A percentile compares a stretch with the other conserved stretches of the same genome.
Evolutionary conservation across 2,797 vertebrate genomes (phyloP).

Genomic region (Lithobates pipiens): DNA sequence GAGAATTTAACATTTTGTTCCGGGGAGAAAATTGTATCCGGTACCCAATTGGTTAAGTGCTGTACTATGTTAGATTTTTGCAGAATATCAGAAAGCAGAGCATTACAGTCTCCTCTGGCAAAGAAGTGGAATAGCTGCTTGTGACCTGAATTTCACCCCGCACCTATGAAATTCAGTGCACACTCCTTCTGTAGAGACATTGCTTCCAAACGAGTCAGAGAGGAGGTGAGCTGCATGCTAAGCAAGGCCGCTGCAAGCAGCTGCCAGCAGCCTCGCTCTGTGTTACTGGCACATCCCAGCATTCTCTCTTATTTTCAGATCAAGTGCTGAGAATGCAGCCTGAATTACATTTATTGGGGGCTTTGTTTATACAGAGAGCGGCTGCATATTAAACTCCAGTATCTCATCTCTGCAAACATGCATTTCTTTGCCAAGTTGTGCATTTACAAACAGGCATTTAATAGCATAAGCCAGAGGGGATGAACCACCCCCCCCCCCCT

Average conservation of each 20-base stretch:
- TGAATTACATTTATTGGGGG: constrained; percentile 57
- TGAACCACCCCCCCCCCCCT: not conserved
- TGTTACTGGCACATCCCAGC: constrained; percentile 60
- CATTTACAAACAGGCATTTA: constrained; percentile 58
- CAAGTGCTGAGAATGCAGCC: constrained; percentile 55
- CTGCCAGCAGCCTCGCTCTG: constrained; percentile 51
- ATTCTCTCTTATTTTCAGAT: constrained; percentile 61
- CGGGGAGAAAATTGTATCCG: not conserved
- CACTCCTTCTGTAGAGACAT: constrained; percentile 62
- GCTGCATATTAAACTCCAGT: constrained; percentile 52
- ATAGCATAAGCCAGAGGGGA: constrained; percentile 41
- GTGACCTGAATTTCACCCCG: constrained; percentile 62
- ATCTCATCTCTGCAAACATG: constrained; percentile 59
- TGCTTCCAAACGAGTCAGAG: constrained; percentile 61
- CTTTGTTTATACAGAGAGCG: constrained; percentile 59
- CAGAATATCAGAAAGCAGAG: constrained; percentile 57
- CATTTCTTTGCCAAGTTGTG: constrained; percentile 48
- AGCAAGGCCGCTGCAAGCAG: constrained; percentile 54
- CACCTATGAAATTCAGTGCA: constrained; percentile 63
- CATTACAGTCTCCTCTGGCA: constrained; percentile 63
- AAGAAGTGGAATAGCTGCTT: constrained; percentile 60
- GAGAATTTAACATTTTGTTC: not conserved
- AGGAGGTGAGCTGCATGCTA: constrained; percentile 63
- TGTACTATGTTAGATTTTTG: constrained; percentile 35
- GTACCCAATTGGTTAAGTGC: constrained; percentile 22